Evolutionary conservation across 2,797 vertebrate genomes (phyloP).

Genomic region (Phataginus tetradactyla): DNA sequence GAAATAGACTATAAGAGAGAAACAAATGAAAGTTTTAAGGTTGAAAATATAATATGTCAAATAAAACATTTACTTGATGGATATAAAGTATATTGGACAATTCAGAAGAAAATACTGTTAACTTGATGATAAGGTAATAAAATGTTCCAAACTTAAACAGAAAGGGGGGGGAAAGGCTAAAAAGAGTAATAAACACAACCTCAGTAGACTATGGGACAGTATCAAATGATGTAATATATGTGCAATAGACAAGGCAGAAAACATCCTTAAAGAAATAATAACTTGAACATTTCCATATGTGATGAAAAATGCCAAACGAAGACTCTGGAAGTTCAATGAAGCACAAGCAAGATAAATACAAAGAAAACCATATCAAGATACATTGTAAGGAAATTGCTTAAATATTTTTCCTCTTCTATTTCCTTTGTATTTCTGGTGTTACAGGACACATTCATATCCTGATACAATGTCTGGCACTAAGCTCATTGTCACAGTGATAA

Average conservation of each 20-base stretch:
- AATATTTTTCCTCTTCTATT: not conserved
- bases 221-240: not conserved
- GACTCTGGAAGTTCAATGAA: not conserved
- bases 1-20: not conserved
- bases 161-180: not conserved
- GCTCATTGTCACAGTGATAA: not conserved
- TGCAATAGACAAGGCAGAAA: not conserved
- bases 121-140: not conserved
- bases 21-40: not conserved
- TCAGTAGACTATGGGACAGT: not conserved
- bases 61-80: not conserved
- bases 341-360: not conserved
- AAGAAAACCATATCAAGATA: not conserved
- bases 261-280: not conserved
- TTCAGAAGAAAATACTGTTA: not conserved
- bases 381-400: not conserved
- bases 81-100: not conserved
- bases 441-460: not conserved
- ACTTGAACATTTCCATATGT: not conserved
- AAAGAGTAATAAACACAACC: not conserved
- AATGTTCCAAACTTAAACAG: not conserved
- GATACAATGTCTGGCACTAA: not conserved
- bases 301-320: not conserved
- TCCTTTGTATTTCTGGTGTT: not conserved
- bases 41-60: not conserved